Conservation (phyloP, 2,888 invertebrate genomes). For the Odiellus spinosus region DNA sequence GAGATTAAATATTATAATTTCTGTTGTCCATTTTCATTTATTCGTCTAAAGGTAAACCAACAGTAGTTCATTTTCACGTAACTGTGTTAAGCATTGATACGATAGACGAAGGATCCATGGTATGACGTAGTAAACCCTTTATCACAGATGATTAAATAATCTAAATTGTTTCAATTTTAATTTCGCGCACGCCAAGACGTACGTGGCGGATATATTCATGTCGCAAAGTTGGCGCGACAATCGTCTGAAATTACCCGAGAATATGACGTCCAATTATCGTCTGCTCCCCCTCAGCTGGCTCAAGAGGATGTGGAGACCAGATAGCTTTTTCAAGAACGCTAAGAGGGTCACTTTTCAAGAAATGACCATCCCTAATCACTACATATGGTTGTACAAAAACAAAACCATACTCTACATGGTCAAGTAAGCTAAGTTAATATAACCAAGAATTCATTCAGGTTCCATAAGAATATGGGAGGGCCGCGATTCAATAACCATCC, state of each 20-base stretch:
- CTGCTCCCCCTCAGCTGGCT: slow-evolving; percentile 78
- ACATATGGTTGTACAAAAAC: slow-evolving; percentile 77
- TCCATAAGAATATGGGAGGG: no score
- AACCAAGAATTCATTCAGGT: no score
- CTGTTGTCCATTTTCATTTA: no score
- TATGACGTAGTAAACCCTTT: no score
- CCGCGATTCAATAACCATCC: no score
- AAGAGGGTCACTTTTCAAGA: slow-evolving; percentile 83
- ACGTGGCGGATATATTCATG: slow-evolving; percentile 78
- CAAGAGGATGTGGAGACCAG: slow-evolving; percentile 69
- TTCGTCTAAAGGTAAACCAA: slow-evolving; percentile 72
- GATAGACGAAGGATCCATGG: slow-evolving; percentile 93
- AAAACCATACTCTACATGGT: slow-evolving; percentile 83
- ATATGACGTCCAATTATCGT: slow-evolving; percentile 69
- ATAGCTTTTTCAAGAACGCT: slow-evolving; percentile 75
- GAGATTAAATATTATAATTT: no score
- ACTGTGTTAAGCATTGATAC: slow-evolving; percentile 79
- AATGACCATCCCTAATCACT: slow-evolving; percentile 86
- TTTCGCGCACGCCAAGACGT: slow-evolving; percentile 53
- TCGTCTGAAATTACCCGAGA: slow-evolving; percentile 65
- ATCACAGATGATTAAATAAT: no score
- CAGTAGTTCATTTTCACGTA: slow-evolving; percentile 76
- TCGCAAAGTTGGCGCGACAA: slow-evolving; percentile 87
- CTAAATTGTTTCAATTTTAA: no score
- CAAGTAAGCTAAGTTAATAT: slow-evolving; percentile 57